Conservation (phyloP, 2,888 invertebrate genomes). For the Protophormia terraenovae region DNA sequence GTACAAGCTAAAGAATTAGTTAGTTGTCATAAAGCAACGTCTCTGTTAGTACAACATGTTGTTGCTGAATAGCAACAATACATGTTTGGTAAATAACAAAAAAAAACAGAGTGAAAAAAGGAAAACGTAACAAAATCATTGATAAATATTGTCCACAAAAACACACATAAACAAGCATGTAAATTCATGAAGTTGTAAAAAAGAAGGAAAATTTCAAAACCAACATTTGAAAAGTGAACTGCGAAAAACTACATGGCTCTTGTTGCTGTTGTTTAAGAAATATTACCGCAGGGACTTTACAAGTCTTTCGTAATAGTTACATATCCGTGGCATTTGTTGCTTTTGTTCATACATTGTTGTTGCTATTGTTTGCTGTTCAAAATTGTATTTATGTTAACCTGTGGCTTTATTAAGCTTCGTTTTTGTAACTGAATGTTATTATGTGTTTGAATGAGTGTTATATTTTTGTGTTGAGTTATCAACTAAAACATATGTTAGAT, state of each 20-base stretch:
- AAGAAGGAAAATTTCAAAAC: not conserved
- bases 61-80: constrained; percentile 7
- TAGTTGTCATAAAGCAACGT: constrained; percentile 48
- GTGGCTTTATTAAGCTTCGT: constrained; percentile 27
- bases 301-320: not conserved
- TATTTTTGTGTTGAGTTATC: not conserved
- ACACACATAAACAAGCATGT: not conserved
- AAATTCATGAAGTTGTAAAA: not conserved
- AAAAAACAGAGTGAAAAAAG: too few species aligned
- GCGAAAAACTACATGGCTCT: not conserved
- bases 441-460: not conserved
- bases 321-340: not conserved
- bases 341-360: not conserved
- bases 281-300: constrained; percentile 2
- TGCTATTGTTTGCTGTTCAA: not conserved
- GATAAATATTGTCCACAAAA: not conserved
- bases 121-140: not conserved
- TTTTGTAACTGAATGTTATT: too few species aligned
- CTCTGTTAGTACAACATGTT: constrained; percentile 38
- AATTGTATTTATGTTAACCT: constrained; percentile 19
- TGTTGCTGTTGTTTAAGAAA: not conserved
- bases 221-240: constrained; percentile 10
- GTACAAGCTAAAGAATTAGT: constrained; percentile 51
- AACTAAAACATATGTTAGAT: not conserved
- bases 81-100: not conserved